Base-by-base conservation (phyloP, 1,140 invertebrate genomes). In the Littorina saxatilis region DNA sequence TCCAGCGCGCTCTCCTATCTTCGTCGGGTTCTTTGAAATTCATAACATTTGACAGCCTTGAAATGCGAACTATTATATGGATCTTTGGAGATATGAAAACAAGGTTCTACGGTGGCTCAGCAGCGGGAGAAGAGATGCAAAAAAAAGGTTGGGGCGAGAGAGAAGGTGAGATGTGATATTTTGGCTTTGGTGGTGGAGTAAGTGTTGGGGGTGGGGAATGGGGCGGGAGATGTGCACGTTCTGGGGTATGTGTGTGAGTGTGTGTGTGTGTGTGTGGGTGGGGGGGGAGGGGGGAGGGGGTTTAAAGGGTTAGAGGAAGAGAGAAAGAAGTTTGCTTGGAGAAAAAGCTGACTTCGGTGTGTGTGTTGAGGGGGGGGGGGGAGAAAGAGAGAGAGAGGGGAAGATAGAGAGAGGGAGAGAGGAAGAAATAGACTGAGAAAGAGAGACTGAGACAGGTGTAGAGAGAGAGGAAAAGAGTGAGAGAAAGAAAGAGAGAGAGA, bases 31-130 rank as follows among this genome's bases (percentile, higher is more conserved):
- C 61, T 82, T 82, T 82, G 74, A 82, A 77, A 78, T 82, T 77
- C 29, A 82, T 55, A 77, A 78, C 58, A 55, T 78, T 68, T 78
- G 81, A 82, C 81, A 77, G 74, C 52, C 58, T 68, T 77, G 81
- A 77, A 82, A 82, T 70, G 13, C 47, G 47, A 78, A 40, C 81
- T 82, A 82, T 70, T 76, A 70, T 66, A 47, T 50, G 70, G 79
- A 73, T 73, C 47, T 80, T 73, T 78, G 76, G 52, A 73, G 70
- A 73, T 73, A 40, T 27, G 35, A 73, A 73, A 39, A 39, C 70
- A 15, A 17, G 29, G 70, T 20, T 43, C n/a, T 73, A 43, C 17
- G 23, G 70, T 73, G 35, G 70, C 20, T 5, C 20, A 13, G 20
- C 7, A 61, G 20, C 9, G 58, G 7, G 20, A 23, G 27, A 61